A percentile compares a stretch with the other conserved stretches of the same genome.
Evolutionary conservation across 2,888 invertebrate genomes (phyloP).

Genomic region (Uloborus plumipes): DNA sequence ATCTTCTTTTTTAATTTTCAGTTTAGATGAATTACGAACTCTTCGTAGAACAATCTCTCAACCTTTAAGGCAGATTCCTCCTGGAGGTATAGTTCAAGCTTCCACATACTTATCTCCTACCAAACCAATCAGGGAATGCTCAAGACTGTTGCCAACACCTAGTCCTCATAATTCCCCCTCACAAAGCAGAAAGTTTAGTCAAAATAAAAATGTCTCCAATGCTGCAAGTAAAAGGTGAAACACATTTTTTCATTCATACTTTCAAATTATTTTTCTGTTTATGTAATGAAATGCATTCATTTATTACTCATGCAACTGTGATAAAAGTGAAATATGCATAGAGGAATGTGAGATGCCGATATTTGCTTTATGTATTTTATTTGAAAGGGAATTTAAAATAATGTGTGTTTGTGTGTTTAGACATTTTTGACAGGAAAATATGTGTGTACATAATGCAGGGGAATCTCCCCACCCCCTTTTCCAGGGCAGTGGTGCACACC

Average conservation of each 20-base stretch:
- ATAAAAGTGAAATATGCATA: not conserved
- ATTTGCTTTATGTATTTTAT: no score
- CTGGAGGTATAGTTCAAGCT: conserved; percentile 36
- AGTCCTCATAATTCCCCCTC: conserved; percentile 41
- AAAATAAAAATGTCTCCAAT: conserved; percentile 39
- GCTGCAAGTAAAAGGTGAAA: conserved; percentile 55
- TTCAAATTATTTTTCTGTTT: not conserved
- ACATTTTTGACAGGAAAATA: no score
- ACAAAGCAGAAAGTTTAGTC: conserved; percentile 38
- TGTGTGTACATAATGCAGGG: no score
- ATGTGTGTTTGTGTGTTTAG: no score
- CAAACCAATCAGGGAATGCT: conserved; percentile 61
- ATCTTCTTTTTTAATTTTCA: not conserved
- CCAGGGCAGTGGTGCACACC: no score
- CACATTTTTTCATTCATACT: not conserved
- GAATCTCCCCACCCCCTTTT: no score
- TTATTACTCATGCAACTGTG: not conserved
- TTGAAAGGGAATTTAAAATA: no score
- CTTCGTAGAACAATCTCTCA: conserved; percentile 63
- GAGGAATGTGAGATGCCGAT: no score
- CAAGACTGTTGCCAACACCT: conserved; percentile 26
- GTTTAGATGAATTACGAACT: conserved; percentile 61
- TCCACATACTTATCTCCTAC: conserved; percentile 65
- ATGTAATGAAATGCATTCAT: not conserved
- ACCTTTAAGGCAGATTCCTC: conserved; percentile 58